Base-by-base conservation (phyloP, 2,888 invertebrate genomes). In the Dusona sp. region DNA sequence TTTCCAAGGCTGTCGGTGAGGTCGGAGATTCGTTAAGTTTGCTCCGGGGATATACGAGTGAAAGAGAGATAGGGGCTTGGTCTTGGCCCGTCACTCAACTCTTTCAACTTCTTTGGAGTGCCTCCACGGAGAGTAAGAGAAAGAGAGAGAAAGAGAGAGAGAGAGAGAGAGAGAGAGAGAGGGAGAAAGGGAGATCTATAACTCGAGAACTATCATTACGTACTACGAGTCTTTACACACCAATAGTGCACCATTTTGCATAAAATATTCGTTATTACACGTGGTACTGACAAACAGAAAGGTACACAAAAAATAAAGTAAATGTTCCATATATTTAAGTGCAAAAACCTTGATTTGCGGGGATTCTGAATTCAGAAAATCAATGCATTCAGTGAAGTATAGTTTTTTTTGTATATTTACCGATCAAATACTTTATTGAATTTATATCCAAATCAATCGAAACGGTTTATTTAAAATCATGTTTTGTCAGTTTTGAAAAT, bases 1-100 rank as follows among this genome's bases (percentile, higher is more conserved):
- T 88, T 88, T 89, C 87, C 85, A 88, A 86, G 82, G 86, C 88
- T 89, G 88, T 87, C 88, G 87, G 87, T 77, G 83, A 89, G 84
- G 75, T 77, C 85, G 82, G 84, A 86, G 86, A 89, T 88, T 85
- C 85, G 87, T 87, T 87, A 82, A 72, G 85, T 87, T 87, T 84
- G 74, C 83, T 82, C 74, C 77, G 36, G 25, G 45, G 57, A 16
- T 64, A 73, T 48, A 61, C 65, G 57, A 54, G 64, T 9, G 51
- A 67, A 8, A 67, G 25, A 67, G 67, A 22, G 7, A 77, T 13
- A 78, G 33, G 25, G 36, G 80, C 74, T 77, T 85, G 48, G 61
- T 84, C 29, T 61, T 61, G 88, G 87, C 87, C 86, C 88, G 89
- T 89, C 89, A 84, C 86, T 90, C 89, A 88, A 85, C 65, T 75